phyloP scores from a whole-genome alignment of 2,797 vertebrate genomes.

The Gymnothorax javanicus region DNA sequence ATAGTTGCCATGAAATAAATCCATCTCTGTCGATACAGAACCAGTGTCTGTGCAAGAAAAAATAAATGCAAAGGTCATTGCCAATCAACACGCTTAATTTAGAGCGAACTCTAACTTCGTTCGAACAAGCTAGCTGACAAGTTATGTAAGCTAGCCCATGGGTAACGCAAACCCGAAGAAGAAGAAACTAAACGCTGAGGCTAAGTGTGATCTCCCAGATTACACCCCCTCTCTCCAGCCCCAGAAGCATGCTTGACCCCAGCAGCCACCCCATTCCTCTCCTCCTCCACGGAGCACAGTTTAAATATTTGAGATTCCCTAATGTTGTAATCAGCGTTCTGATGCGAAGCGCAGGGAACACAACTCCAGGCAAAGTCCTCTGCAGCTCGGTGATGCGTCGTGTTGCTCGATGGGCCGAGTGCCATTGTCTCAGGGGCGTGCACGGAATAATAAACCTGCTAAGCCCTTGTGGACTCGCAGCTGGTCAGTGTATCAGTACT shows the following conservation, averaged over 20 bases:
- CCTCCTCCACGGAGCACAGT: slow-evolving; percentile 4
- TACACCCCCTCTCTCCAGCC: not conserved
- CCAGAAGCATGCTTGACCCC: slow-evolving; percentile 16
- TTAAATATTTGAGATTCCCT: slow-evolving; percentile 26
- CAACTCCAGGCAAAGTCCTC: not conserved
- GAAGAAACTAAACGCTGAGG: too few relatives aligned
- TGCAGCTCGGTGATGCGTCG: not conserved
- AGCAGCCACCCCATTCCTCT: not conserved
- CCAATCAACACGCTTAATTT: too few relatives aligned
- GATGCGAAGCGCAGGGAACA: slow-evolving; percentile 2
- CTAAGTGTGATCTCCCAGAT: not conserved
- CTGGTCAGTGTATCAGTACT: not conserved
- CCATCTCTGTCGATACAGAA: not conserved
- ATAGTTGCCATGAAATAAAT: not conserved
- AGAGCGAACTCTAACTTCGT: too few relatives aligned
- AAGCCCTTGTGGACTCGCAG: not conserved
- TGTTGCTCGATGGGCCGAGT: not conserved
- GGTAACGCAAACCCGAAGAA: too few relatives aligned
- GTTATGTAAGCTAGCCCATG: too few relatives aligned
- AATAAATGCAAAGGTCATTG: not conserved
- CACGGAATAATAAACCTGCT: slow-evolving; percentile 9
- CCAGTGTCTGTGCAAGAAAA: not conserved
- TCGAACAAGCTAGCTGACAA: too few relatives aligned
- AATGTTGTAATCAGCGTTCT: not conserved
- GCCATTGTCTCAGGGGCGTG: not conserved